Conservation (phyloP, 1,140 invertebrate genomes). For the Euura lappo region DNA sequence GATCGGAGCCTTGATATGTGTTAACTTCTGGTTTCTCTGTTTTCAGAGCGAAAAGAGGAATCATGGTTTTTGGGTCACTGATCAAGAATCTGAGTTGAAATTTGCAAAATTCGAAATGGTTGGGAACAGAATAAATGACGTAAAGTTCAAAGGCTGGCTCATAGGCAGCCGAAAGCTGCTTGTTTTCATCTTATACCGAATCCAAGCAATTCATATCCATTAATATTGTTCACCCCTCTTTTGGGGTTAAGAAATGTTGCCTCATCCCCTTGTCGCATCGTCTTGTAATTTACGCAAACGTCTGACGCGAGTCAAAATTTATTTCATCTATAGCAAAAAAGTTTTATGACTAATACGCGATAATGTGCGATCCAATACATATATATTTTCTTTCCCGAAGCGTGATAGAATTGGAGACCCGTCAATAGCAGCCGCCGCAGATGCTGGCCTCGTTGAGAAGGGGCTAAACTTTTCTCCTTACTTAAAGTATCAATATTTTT, state of each 20-base stretch:
- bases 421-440: constrained; percentile 44
- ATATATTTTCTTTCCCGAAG: constrained; percentile 35
- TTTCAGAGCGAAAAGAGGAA: too few relatives aligned
- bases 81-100: too few relatives aligned
- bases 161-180: too few relatives aligned
- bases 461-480: constrained; percentile 45
- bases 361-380: constrained; percentile 45
- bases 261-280: neutral
- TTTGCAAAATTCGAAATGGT: too few relatives aligned
- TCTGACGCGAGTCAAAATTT: constrained; percentile 35
- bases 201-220: neutral
- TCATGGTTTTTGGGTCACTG: too few relatives aligned
- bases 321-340: constrained; percentile 32
- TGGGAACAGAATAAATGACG: too few relatives aligned
- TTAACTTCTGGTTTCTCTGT: neutral
- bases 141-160: too few relatives aligned
- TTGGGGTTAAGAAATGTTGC: neutral
- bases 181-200: too few relatives aligned
- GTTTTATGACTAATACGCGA: constrained; percentile 48
- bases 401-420: constrained; percentile 45
- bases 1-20: neutral
- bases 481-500: constrained; percentile 52
- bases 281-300: constrained; percentile 18
- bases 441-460: constrained; percentile 26
- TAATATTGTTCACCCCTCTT: neutral